phyloP scores from a whole-genome alignment of 2,888 invertebrate species.

The Agrotis ipsilon region DNA sequence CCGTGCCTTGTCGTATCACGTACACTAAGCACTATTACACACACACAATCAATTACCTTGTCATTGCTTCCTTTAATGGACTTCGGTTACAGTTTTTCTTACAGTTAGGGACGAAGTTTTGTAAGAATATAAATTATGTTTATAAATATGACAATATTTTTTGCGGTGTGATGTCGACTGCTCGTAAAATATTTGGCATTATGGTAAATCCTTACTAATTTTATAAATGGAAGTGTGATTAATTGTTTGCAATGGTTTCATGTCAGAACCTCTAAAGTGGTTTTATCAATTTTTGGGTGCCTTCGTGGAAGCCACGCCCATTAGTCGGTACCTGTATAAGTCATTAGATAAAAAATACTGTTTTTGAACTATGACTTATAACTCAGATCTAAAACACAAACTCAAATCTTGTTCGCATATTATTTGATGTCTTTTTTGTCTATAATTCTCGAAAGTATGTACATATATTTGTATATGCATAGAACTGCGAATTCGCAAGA shows the following conservation, averaged over 20 bases:
- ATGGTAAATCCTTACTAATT: no score
- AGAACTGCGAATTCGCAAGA: no score
- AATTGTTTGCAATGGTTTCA: no score
- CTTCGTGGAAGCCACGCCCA: no score
- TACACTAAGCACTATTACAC: constrained; percentile 60
- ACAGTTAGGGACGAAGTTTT: background rate
- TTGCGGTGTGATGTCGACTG: background rate
- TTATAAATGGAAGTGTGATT: no score
- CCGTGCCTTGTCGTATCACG: constrained; percentile 61
- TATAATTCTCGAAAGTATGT: background rate
- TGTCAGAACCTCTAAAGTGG: no score
- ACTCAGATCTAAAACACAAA: background rate
- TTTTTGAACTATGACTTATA: no score
- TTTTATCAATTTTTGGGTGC: no score
- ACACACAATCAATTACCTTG: constrained; percentile 71
- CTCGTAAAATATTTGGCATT: background rate
- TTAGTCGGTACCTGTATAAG: no score
- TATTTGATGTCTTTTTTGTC: background rate
- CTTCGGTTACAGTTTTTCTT: constrained; percentile 17
- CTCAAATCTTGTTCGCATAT: background rate
- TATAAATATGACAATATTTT: background rate
- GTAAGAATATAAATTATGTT: background rate
- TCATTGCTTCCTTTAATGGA: constrained; percentile 58
- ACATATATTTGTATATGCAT: no score
- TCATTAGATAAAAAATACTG: no score